Evolutionary conservation across 2,797 vertebrate species (phyloP).

Genomic region (Tangara arthus): DNA sequence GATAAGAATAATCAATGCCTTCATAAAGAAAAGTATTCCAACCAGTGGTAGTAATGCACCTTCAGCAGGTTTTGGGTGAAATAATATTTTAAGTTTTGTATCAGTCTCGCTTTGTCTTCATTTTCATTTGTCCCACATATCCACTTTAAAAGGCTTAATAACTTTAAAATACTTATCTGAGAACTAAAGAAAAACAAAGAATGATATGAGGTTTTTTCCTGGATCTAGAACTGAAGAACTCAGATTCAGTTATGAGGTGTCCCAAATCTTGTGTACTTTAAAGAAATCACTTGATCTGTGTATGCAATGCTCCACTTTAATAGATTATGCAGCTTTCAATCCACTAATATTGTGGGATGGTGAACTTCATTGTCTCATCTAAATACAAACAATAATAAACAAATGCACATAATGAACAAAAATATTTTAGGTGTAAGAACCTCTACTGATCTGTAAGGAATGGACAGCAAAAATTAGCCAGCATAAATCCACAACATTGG

Average conservation of each 20-base stretch:
- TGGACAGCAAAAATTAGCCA: background rate
- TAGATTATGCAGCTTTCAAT: background rate
- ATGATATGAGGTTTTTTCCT: accelerated
- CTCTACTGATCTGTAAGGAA: background rate
- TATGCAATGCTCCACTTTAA: background rate
- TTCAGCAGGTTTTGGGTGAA: background rate
- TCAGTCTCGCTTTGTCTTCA: background rate
- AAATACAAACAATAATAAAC: background rate
- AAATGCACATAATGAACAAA: background rate
- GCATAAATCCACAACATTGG: background rate
- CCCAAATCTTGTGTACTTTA: background rate
- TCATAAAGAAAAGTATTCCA: background rate
- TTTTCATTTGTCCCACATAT: background rate
- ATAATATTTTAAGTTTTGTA: background rate
- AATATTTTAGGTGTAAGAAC: background rate
- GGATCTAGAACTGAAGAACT: background rate
- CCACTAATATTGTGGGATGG: background rate
- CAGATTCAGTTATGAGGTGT: background rate
- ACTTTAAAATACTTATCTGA: background rate
- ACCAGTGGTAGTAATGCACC: background rate
- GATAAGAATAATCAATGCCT: background rate
- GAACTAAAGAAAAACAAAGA: background rate
- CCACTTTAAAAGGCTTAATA: background rate
- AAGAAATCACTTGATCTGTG: background rate
- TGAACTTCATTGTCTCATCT: background rate